Conservation (phyloP, 2,797 vertebrate species). For the Darevskia mixta region DNA sequence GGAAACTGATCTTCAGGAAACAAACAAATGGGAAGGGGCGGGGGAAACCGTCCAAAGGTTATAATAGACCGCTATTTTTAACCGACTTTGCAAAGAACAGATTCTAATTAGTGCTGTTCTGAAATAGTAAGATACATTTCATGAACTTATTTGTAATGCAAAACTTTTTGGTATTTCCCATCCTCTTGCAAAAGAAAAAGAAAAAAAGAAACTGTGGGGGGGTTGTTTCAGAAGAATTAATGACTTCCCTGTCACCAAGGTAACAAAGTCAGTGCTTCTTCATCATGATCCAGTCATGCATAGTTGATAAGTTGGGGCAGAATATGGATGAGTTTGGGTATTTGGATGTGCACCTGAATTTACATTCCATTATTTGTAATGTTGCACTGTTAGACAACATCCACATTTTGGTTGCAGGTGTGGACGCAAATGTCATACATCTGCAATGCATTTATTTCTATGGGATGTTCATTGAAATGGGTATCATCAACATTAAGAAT, state of each 20-base stretch:
- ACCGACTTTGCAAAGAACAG: background rate
- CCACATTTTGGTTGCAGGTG: background rate
- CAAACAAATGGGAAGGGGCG: background rate
- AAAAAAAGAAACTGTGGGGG: background rate
- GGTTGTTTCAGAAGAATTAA: background rate
- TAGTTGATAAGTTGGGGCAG: background rate
- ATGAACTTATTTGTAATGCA: background rate
- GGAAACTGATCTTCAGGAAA: slow-evolving; percentile 43
- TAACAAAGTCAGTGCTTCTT: background rate
- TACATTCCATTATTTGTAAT: background rate
- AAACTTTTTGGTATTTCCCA: background rate
- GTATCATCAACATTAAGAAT: background rate
- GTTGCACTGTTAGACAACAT: background rate
- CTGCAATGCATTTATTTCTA: background rate
- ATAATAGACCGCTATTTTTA: background rate
- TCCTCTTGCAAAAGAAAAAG: background rate
- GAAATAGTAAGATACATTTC: background rate
- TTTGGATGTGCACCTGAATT: background rate
- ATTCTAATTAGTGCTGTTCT: background rate
- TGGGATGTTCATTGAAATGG: background rate
- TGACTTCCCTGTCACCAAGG: background rate
- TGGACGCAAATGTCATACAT: background rate
- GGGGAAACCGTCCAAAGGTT: background rate
- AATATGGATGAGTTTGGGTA: background rate
- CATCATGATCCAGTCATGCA: background rate